phyloP scores from a whole-genome alignment of 2,797 vertebrate genomes.

The Sphaeramia orbicularis region DNA sequence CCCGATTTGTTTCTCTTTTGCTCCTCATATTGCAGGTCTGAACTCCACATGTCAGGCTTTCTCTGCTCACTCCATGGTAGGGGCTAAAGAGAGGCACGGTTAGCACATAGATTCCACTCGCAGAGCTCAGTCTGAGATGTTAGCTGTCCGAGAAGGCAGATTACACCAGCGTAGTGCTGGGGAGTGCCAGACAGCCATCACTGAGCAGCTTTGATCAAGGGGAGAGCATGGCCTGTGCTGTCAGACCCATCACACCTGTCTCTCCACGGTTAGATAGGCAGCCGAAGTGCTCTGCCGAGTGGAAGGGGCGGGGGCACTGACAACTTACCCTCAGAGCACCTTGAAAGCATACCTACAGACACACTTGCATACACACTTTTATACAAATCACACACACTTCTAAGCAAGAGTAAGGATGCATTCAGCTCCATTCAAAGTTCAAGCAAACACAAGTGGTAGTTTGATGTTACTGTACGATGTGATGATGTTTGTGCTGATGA shows the following conservation, averaged over 20 bases:
- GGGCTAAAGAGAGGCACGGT: conserved; percentile 79
- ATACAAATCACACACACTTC: conserved; percentile 44
- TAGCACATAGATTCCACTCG: conserved; percentile 80
- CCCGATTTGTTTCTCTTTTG: conserved; percentile 75
- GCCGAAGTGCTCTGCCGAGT: conserved; percentile 61
- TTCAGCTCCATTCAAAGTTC: conserved; percentile 39
- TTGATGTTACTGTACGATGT: conserved; percentile 41
- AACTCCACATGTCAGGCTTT: conserved; percentile 78
- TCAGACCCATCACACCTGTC: conserved; percentile 85
- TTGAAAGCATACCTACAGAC: conserved; percentile 66
- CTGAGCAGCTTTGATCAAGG: conserved; percentile 87
- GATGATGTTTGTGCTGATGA: conserved; percentile 37
- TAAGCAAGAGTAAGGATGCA: conserved; percentile 43
- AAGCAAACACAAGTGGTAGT: conserved; percentile 60
- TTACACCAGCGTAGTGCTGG: conserved; percentile 80
- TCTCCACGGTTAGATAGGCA: conserved; percentile 80
- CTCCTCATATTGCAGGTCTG: conserved; percentile 66
- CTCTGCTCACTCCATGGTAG: conserved; percentile 71
- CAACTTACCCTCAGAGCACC: conserved; percentile 80
- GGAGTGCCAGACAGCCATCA: conserved; percentile 84
- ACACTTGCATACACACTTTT: conserved; percentile 28
- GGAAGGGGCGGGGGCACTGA: conserved; percentile 73
- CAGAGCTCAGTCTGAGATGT: conserved; percentile 80
- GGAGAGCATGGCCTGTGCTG: conserved; percentile 84
- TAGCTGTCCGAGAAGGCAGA: conserved; percentile 86